Evolutionary conservation across 2,113 vertebrate genomes (phyloP), one percentile per base, ranked within the genome.

Genomic region (Gadus macrocephalus): DNA sequence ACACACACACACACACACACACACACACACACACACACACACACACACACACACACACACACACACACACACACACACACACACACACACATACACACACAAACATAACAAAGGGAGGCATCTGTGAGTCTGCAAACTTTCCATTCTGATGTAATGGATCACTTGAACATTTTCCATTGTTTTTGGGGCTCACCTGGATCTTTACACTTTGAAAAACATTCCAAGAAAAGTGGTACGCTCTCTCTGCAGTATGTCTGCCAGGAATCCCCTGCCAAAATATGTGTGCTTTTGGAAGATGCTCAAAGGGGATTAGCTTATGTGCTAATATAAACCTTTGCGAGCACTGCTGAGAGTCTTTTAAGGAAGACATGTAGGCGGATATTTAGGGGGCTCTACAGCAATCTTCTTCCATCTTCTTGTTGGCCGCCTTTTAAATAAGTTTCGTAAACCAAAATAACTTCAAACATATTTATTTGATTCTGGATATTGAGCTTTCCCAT

Each of bases 291-390:
- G 81, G 81, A 85, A 74, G 82, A 75, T 77, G 65, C 76, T 87
- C 62, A 76, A 71, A 73, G 70, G 78, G 69, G 78, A 89, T 87
- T 72, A 78, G 69, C 72, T 64, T 77, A 53, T 19, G 73, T 79
- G 68, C 65, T 75, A 73, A 76, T 81, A 75, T 78, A 88, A 89
- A 88, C 70, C 70, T 63, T 70, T 76, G 72, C 82, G 69, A 84
- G 84, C 81, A 78, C 60, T 56, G 15, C 59, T 56, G 60, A 58
- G 68, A 74, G 64, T 84, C 58, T 79, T 76, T 75, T 53, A 55
- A 70, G 72, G 85, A 86, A 84, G 68, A 82, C 69, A 66, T 83
- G 75, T 60, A 31, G 31, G 66, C 28, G 53, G 53, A 19, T 14
- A 3, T 15, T 11, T 64, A 59, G 42, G 42, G 42, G 8, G 42